Percentiles rank a stretch among this genome's conserved stretches.
Evolutionary conservation across 2,888 invertebrate genomes (phyloP).

Genomic region (Drosophila atripex): DNA sequence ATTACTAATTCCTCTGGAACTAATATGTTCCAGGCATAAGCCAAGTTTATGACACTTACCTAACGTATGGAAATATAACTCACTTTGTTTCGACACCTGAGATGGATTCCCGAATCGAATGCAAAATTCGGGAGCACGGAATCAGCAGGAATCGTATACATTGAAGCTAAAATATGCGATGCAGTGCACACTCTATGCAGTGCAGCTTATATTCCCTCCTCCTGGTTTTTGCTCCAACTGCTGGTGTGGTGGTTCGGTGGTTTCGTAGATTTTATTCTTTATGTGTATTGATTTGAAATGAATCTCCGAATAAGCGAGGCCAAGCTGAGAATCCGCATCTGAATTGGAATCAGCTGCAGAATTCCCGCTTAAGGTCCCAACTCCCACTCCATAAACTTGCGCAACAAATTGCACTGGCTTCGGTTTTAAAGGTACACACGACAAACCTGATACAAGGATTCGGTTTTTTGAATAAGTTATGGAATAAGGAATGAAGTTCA

Average conservation of each 20-base stretch:
- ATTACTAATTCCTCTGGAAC: slow-evolving; percentile 14
- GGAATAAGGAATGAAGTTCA: no score
- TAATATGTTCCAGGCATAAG: slow-evolving; percentile 24
- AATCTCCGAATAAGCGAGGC: slow-evolving; percentile 69
- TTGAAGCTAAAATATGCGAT: slow-evolving; percentile 51
- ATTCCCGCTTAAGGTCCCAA: slow-evolving; percentile 6
- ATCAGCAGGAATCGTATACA: slow-evolving; percentile 51
- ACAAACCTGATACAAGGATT: not conserved
- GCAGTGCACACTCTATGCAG: slow-evolving; percentile 17
- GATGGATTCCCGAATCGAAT: slow-evolving; percentile 28
- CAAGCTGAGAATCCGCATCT: slow-evolving; percentile 38
- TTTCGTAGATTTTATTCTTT: slow-evolving; percentile 64
- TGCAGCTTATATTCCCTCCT: slow-evolving; percentile 15
- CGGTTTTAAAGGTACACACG: not conserved
- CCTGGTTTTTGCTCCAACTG: not conserved
- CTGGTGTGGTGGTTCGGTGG: slow-evolving; percentile 37
- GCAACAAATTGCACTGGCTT: slow-evolving; percentile 39
- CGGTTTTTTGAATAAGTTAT: not conserved
- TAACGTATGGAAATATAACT: slow-evolving; percentile 42
- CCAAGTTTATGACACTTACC: slow-evolving; percentile 40
- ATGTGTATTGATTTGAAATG: slow-evolving; percentile 78
- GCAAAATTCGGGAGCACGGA: slow-evolving; percentile 11
- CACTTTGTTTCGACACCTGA: slow-evolving; percentile 48
- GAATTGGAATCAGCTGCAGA: slow-evolving; percentile 35
- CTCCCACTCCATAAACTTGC: slow-evolving; percentile 1